Base-by-base conservation (phyloP, 2,113 vertebrate genomes). In the Mystacornis crossleyi region DNA sequence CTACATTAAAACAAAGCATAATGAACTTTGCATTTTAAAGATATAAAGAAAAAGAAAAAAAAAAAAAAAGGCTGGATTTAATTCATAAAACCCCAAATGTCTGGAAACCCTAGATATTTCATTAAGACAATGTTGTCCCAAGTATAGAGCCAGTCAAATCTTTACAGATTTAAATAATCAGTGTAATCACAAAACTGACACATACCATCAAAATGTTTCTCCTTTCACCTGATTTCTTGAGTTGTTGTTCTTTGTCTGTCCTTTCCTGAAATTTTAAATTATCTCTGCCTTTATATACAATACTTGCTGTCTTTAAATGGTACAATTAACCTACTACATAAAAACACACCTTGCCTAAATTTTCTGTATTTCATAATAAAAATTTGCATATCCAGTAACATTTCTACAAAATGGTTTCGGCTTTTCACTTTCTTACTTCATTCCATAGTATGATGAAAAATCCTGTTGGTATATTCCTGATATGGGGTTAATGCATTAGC, bases 41-140 rank as follows among this genome's bases (percentile, higher is more conserved):
- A 65, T 34, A 24, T 2, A 31, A 6, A 14, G 14, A 21, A 34
- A 8, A 9, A 17, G 20, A 7, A 13, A 7, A 14, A 14, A 7
- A 13, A 7, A 14, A 14, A 28, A 23, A 13, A 25, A 10, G 0
- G 15, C 7, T 26, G 2, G 15, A n/a, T 60, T 58, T 83, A 25
- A 51, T 43, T 60, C 1, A 34, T 60, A 69, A 74, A 95, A 64
- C 2, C 3, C 19, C 21, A 53, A 36, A 5, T 23, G 2, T 21
- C 31, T 89, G 15, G 29, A 72, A 86, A 74, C 3, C 12, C 7
- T 43, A 54, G 2, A 11, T 26, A 33, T 40, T 71, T 69, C 8
- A 26, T 60, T 40, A 45, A 79, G 33, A 2, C 3, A 55, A 8
- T 40, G 2, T 18, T 67, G 10, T 11, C 4, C 2, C 29, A 38